A percentile compares a stretch with the other conserved stretches of the same genome.
Evolutionary conservation across 1,140 invertebrate genomes (phyloP).

Genomic region (Lasioglossum albipes): DNA sequence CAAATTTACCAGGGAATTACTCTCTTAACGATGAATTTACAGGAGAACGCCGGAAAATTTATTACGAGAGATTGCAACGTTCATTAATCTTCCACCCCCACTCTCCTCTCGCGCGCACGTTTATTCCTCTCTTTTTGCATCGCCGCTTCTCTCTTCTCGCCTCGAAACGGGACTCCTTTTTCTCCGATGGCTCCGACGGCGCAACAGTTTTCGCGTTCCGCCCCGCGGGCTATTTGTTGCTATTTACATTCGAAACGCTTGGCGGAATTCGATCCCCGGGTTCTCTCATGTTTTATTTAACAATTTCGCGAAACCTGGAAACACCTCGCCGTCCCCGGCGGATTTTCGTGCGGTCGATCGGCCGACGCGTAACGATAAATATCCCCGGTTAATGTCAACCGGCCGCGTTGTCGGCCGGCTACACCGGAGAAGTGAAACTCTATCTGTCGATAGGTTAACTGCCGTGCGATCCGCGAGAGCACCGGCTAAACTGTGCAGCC

Average conservation of each 20-base stretch:
- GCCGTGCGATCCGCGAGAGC: slow-evolving; percentile 25
- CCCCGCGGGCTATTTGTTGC: background rate
- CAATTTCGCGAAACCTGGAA: slow-evolving; percentile 17
- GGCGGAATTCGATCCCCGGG: slow-evolving; percentile 19
- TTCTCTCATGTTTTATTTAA: slow-evolving; percentile 29
- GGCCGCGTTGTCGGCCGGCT: slow-evolving; percentile 5
- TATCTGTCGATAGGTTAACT: slow-evolving; percentile 66
- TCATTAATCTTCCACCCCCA: slow-evolving; percentile 21
- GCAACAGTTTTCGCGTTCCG: slow-evolving; percentile 22
- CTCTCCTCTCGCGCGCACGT: background rate
- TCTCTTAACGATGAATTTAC: slow-evolving; percentile 34
- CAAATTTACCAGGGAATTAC: slow-evolving; percentile 36
- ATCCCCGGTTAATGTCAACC: slow-evolving; percentile 52
- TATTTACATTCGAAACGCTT: slow-evolving; percentile 13
- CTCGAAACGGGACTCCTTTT: background rate
- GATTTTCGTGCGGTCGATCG: slow-evolving; percentile 29
- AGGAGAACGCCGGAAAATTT: slow-evolving; percentile 28
- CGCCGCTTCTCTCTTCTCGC: too few species aligned
- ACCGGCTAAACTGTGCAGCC: background rate
- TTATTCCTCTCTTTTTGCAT: too few species aligned
- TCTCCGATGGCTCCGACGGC: background rate
- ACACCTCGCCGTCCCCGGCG: background rate
- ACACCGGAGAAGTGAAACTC: slow-evolving; percentile 54
- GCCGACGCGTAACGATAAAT: slow-evolving; percentile 46
- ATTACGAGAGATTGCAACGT: slow-evolving; percentile 36